phyloP scores from a whole-genome alignment of 2,888 invertebrate genomes.

The Ophraella communa region DNA sequence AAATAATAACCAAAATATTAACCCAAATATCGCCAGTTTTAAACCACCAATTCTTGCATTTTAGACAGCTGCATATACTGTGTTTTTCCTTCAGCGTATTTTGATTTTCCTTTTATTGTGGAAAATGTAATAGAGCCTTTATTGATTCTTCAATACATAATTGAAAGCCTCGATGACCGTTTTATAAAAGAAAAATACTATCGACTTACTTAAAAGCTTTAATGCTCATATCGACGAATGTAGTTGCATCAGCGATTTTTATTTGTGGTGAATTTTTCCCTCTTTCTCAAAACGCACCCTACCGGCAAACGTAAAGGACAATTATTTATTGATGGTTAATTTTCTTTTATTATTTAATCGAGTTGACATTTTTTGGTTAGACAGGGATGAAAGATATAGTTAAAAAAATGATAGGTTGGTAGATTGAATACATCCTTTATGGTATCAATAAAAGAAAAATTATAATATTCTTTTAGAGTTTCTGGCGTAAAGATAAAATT shows the following conservation, averaged over 20 bases:
- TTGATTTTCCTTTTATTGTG: background rate
- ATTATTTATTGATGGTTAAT: slow-evolving; percentile 26
- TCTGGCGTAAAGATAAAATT: too few species aligned
- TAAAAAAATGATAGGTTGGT: too few species aligned
- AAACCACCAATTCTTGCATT: too few species aligned
- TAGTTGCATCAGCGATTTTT: slow-evolving; percentile 23
- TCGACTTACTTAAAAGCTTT: slow-evolving; percentile 25
- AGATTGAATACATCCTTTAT: too few species aligned
- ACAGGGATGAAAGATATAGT: background rate
- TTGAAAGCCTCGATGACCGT: slow-evolving; percentile 18
- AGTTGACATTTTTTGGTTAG: slow-evolving; percentile 7
- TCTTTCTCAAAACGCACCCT: background rate
- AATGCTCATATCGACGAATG: slow-evolving; percentile 16
- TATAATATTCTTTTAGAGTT: too few species aligned
- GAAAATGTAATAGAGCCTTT: slow-evolving; percentile 14
- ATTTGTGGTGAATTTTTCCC: slow-evolving; percentile 11
- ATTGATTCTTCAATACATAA: slow-evolving; percentile 22
- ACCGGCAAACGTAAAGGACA: slow-evolving; percentile 13
- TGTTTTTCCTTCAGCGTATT: background rate
- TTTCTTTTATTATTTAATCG: slow-evolving; percentile 17
- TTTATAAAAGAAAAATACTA: slow-evolving; percentile 25
- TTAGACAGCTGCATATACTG: background rate
- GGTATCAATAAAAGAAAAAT: too few species aligned
- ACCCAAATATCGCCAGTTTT: too few species aligned
- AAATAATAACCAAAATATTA: too few species aligned